Evolutionary conservation across 2,888 invertebrate species (phyloP).

Genomic region (Rhagophthalmus giganteus): DNA sequence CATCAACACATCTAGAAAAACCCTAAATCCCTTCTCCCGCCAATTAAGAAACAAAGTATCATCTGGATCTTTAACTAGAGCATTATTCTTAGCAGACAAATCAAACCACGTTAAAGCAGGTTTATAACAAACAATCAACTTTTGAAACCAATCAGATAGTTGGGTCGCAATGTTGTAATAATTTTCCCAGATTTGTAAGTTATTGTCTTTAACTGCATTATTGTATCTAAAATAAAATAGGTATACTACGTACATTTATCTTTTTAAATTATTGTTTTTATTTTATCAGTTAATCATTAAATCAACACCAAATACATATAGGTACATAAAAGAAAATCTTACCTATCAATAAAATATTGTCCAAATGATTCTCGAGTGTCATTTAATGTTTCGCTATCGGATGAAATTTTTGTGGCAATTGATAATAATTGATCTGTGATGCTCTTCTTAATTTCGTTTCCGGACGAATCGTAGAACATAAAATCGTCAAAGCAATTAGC

Average conservation of each 20-base stretch:
- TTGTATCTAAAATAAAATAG: conserved; percentile 1
- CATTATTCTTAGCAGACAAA: no score
- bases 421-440: conserved; percentile 41
- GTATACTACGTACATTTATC: background rate
- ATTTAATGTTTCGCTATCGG: conserved; percentile 38
- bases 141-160: no score
- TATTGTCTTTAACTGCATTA: background rate
- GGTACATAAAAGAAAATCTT: conserved; percentile 28
- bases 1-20: no score
- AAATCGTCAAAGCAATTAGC: conserved; percentile 46
- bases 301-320: no score
- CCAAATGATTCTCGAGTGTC: conserved; percentile 41
- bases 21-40: no score
- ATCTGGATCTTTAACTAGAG: no score
- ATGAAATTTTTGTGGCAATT: conserved; percentile 38
- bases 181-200: background rate
- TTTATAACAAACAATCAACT: no score
- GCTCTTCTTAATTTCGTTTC: conserved; percentile 40
- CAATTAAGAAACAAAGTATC: no score
- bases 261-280: background rate
- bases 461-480: conserved; percentile 44
- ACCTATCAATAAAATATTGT: conserved; percentile 46
- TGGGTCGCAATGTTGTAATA: background rate
- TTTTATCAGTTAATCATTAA: no score
- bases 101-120: no score